phyloP scores from a whole-genome alignment of 1,140 invertebrate genomes.

The roundworm (Caenorhabditis elegans) region DNA sequence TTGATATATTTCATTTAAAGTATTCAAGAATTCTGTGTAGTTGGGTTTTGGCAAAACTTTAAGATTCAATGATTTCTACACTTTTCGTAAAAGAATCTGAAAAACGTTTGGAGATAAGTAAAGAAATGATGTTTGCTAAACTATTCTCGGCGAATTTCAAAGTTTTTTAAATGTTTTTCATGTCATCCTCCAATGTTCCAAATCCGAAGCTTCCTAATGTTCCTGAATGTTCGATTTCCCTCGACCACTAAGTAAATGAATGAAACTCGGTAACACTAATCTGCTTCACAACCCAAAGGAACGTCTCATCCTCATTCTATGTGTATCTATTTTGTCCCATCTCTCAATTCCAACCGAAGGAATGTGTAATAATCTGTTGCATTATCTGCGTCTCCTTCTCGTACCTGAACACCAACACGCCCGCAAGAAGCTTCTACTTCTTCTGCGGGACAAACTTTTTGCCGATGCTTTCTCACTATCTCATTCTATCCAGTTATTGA shows the following conservation, averaged over 20 bases:
- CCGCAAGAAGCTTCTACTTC: neutral
- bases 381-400: neutral
- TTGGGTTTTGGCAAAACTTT: too few species aligned
- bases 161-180: too few species aligned
- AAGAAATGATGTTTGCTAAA: too few species aligned
- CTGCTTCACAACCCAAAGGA: neutral
- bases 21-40: too few species aligned
- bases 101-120: too few species aligned
- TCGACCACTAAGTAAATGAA: neutral
- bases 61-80: too few species aligned
- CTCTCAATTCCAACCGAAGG: neutral
- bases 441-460: neutral
- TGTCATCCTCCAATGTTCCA: too few species aligned
- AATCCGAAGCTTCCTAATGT: too few species aligned
- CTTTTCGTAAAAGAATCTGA: too few species aligned
- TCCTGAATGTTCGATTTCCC: too few species aligned
- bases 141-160: too few species aligned
- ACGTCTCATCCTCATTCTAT: neutral
- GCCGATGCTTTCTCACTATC: neutral
- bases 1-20: too few species aligned
- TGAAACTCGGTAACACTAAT: constrained; percentile 12
- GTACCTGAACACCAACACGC: constrained; percentile 23
- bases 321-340: neutral
- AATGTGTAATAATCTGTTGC: constrained; percentile 24
- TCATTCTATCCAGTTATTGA: neutral